Evolutionary conservation across 2,888 invertebrate species (phyloP), one percentile per base, ranked within the genome.

Genomic region (Aphidoletes aphidimyza): DNA sequence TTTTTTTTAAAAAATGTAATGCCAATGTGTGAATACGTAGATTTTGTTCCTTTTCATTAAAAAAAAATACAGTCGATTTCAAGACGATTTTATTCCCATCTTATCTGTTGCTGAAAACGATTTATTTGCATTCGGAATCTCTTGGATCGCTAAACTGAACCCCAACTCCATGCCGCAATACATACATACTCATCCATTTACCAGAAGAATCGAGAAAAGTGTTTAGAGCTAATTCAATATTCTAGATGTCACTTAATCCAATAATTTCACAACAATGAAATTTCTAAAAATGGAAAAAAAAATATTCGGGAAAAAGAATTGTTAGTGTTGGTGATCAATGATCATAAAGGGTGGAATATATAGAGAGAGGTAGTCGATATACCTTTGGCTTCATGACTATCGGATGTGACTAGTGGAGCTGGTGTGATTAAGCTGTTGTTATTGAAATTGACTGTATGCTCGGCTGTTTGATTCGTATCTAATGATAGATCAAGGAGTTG

Each of bases 361-460:
- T n/a, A n/a, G n/a, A n/a, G n/a, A n/a, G n/a, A n/a, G n/a, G n/a
- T n/a, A n/a, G n/a, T n/a, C n/a, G 26, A 30, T 19, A 45, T 84
- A 84, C 84, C 84, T 84, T 78, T 84, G 78, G 89, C 89, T 88
- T 90, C 90, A 88, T 90, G 90, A 90, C 89, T 90, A 90, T 90
- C 90, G 88, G 90, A 89, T 88, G 89, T 90, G 90, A 90, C 90
- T 90, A 90, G 90, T 85, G 85, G 86, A 88, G 89, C 88, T 86
- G 87, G 87, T 83, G 83, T 84, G 87, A 88, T 84, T 84, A 85
- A 59, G 47, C 85, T 85, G 45, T 84, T 84, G 45, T 86, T 86
- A 85, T 86, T 85, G 49, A 85, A 86, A 84, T 86, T 86, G 59
- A 86, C 85, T 86, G 87, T 86, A 86, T 88, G 81, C 17, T 81